These are phyloP conservation scores for Exaiptasia diaphana DNA, from an alignment of 64 coral and sea anemone species.

Conservation along the genomic window DNA sequence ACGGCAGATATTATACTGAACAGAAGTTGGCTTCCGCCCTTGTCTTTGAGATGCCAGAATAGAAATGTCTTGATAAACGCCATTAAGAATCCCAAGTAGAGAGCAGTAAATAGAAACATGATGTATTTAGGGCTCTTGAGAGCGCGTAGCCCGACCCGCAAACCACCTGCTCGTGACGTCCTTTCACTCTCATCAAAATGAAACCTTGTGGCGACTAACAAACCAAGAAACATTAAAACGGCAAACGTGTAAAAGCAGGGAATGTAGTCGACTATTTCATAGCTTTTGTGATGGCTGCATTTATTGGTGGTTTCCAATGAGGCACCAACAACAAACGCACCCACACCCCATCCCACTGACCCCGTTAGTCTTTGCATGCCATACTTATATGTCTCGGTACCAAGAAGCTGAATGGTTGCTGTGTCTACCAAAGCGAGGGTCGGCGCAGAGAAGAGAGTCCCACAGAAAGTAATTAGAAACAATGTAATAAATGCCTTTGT, in stretches of 20 bases:
- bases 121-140: slow-evolving; percentile 92
- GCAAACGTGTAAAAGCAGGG: slow-evolving; percentile 99
- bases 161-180: slow-evolving; percentile 54
- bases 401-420: slow-evolving; percentile 85
- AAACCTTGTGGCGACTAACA: slow-evolving; percentile 77
- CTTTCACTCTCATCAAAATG: slow-evolving; percentile 81
- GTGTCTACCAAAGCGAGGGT: slow-evolving; percentile 90
- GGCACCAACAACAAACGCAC: slow-evolving; percentile 93
- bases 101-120: slow-evolving; percentile 96
- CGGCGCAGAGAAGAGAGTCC: slow-evolving; percentile 87
- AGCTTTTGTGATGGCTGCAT: slow-evolving; percentile 77
- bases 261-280: slow-evolving; percentile 94
- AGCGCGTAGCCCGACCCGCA: slow-evolving; percentile 81
- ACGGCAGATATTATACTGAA: slow-evolving; percentile 99
- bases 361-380: slow-evolving; percentile 97
- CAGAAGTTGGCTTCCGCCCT: slow-evolving; percentile 86
- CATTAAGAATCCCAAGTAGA: slow-evolving; percentile 96
- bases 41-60: slow-evolving; percentile 97
- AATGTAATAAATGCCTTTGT: slow-evolving; percentile 81
- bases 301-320: slow-evolving; percentile 86
- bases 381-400: slow-evolving; percentile 88
- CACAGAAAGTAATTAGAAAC: slow-evolving; percentile 93
- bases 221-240: slow-evolving; percentile 76
- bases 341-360: slow-evolving; percentile 95
- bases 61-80: slow-evolving; percentile 99